phyloP scores from a whole-genome alignment of 2,888 invertebrate species.

The Dolichopus griseipennis region DNA sequence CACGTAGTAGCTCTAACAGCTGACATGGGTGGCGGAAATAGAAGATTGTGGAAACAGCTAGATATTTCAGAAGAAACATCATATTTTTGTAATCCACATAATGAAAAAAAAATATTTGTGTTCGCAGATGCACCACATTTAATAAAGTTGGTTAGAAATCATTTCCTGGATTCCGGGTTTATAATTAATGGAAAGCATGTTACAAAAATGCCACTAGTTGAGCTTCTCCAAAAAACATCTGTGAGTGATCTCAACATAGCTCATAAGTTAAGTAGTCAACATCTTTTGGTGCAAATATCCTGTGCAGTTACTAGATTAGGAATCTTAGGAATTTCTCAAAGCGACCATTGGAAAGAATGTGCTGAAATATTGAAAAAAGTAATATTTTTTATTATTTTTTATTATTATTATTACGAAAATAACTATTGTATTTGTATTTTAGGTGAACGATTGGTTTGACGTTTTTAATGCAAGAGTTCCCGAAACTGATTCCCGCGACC shows the following conservation, averaged over 20 bases:
- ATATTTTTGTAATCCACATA: neutral
- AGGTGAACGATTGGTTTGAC: too few species aligned
- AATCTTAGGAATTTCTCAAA: too few species aligned
- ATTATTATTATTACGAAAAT: too few species aligned
- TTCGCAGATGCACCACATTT: conserved; percentile 10
- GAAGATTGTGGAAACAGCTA: neutral
- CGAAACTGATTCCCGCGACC: too few species aligned
- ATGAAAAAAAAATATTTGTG: neutral
- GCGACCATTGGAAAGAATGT: too few species aligned
- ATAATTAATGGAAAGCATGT: conserved; percentile 8
- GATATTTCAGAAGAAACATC: neutral
- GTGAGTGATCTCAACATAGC: conserved; percentile 7
- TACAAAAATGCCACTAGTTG: neutral
- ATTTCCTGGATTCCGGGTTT: conserved; percentile 10
- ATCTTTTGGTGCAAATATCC: neutral
- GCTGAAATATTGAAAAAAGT: too few species aligned
- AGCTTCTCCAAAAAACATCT: conserved; percentile 6
- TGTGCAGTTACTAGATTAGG: too few species aligned
- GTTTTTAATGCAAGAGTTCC: too few species aligned
- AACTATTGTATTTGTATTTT: too few species aligned
- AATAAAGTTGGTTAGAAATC: conserved; percentile 8
- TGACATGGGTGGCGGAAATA: neutral
- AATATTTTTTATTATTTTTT: too few species aligned
- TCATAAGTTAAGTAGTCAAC: conserved; percentile 9
- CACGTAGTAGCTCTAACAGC: neutral